Evolutionary conservation across 2,797 vertebrate species (phyloP), one percentile per base, ranked within the genome.

Genomic region (Xenentodon cancila): DNA sequence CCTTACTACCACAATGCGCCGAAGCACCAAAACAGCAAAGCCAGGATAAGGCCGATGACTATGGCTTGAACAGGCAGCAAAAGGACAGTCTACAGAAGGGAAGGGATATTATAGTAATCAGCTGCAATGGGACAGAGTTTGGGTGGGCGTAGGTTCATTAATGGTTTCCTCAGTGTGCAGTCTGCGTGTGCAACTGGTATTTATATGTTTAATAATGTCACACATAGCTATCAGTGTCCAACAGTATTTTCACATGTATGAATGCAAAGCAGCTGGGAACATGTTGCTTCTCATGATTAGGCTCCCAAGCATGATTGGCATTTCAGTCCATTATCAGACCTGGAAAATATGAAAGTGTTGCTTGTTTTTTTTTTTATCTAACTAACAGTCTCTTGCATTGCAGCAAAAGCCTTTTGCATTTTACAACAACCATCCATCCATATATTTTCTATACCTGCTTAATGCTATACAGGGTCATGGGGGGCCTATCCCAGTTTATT

Each of bases 11-110:
- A 98, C 95, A 99, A 95, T 94, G 96, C 96, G 93, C 95, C 94
- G 95, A 96, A 97, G 95, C 96, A 98, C 97, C 97, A 99, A 95
- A 93, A 96, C 97, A 99, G 97, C 96, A 97, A 97, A 97, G 95
- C 97, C 97, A 99, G 96, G 96, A 97, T 93, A 95, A 99, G 96
- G 95, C 97, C 94, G 95, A 96, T 95, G 96, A 96, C 95, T 95
- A 97, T 92, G 95, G 96, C 96, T 96, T 97, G 97, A 96, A 97
- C 94, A 91, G 97, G 96, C 95, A 96, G 96, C 95, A 96, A 96
- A 93, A 96, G 93, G 95, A 96, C 95, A 83, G 96, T 97, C 97
- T 99, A 95, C 85, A 95, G 96, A 95, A 97, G 94, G 97, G 95
- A 98, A 99, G 95, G 95, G 95, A 98, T 94, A 97, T 96, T 95